Percentiles rank a stretch among this genome's conserved stretches.
phyloP scores from a whole-genome alignment of 2,797 vertebrate genomes.

The Notoglanidium macrostoma region DNA sequence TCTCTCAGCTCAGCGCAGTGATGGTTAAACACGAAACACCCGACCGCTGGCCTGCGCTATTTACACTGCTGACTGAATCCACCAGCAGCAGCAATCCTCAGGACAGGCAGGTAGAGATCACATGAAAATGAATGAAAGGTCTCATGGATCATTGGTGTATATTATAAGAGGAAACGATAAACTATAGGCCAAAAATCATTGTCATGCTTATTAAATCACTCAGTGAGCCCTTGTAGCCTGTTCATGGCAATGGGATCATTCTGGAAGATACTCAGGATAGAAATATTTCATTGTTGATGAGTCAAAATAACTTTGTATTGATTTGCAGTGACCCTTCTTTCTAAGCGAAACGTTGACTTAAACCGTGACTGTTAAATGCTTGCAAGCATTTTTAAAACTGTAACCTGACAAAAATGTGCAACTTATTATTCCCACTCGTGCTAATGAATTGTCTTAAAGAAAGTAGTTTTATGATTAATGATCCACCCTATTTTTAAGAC shows the following conservation, averaged over 20 bases:
- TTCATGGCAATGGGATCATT: neutral
- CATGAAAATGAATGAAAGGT: neutral
- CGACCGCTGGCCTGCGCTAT: slow-evolving; percentile 85
- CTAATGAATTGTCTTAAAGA: neutral
- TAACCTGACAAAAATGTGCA: no score
- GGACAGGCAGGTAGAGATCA: slow-evolving; percentile 79
- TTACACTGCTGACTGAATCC: slow-evolving; percentile 82
- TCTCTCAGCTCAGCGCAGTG: slow-evolving; percentile 84
- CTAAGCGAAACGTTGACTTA: neutral
- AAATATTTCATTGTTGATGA: neutral
- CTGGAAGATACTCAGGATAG: neutral
- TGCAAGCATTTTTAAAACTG: no score
- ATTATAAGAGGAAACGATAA: neutral
- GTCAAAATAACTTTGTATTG: neutral
- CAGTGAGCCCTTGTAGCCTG: neutral
- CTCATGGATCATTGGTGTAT: neutral
- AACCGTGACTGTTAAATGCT: neutral
- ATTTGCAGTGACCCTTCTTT: neutral
- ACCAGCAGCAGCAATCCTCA: slow-evolving; percentile 77
- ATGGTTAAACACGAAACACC: slow-evolving; percentile 87
- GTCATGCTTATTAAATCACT: neutral
- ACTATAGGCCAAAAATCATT: neutral
- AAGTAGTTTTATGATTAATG: neutral
- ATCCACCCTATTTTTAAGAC: neutral
- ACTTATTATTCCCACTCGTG: neutral